Percentiles rank a stretch among this genome's conserved stretches.
phyloP scores from a whole-genome alignment of 35 echinoderm and acorn worm genomes.

The Diadema setosum region DNA sequence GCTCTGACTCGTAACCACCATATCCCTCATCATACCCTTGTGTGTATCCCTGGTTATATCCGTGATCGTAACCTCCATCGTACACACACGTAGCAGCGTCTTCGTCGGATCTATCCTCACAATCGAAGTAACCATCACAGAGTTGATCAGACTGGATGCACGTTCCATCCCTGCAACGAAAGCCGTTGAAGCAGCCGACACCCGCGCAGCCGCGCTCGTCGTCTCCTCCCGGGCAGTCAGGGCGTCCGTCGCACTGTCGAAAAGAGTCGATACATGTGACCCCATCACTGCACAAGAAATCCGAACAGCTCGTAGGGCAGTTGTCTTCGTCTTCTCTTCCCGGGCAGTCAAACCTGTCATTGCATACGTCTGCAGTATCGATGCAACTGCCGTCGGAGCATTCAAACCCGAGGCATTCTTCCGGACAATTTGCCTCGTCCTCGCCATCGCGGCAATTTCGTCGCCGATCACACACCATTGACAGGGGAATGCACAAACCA shows the following conservation, averaged over 20 bases:
- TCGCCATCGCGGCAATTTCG: not conserved
- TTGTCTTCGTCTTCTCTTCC: conserved; percentile 12
- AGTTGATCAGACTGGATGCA: not conserved
- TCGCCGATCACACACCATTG: not conserved
- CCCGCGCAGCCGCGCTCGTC: conserved; percentile 11
- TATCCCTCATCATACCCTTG: not conserved
- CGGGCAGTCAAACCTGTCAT: conserved; percentile 15
- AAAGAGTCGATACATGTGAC: not conserved
- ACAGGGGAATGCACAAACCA: not conserved
- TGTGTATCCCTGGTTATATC: not conserved
- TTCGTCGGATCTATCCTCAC: not conserved
- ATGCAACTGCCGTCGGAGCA: conserved; percentile 37
- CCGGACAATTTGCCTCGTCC: conserved; percentile 29
- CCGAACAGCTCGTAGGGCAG: not conserved
- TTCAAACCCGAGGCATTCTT: not conserved
- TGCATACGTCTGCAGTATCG: not conserved
- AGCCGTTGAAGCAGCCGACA: not conserved
- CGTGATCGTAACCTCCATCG: not conserved
- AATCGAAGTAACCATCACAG: conserved; percentile 21
- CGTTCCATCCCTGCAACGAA: not conserved
- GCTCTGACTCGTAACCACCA: not conserved
- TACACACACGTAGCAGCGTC: not conserved
- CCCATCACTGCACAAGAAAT: conserved; percentile 9
- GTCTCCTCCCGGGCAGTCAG: not conserved
- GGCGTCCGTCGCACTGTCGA: not conserved